Base-by-base conservation (phyloP, 2,797 vertebrate genomes). In the Amphiprion clarkii region DNA sequence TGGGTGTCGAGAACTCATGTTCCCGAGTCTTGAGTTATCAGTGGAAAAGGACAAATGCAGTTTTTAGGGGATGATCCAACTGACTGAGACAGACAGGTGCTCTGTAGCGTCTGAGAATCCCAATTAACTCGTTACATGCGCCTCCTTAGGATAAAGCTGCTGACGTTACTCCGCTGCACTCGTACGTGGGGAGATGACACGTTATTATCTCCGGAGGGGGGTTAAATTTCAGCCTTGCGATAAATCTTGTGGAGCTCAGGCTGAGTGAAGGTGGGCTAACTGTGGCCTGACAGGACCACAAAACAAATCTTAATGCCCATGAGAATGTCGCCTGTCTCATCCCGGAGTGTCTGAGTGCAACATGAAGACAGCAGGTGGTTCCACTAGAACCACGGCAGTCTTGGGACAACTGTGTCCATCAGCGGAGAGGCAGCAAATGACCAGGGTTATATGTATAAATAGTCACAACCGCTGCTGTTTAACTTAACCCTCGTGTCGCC, bases 331-430 rank as follows among this genome's bases (percentile, higher is more conserved):
- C 4, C 63, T 39, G 83, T 68, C 52, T 78, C 67, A 46, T 78
- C 70, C 58, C 62, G 52, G 33, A 64, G 81, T 23, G 54, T 61
- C 82, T 71, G 59, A 46, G 70, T 40, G 61, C 81, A 76, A 87
- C 89, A 90, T 82, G 85, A 86, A 74, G 75, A 82, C 85, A 83
- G 87, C 94, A 94, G 94, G 84, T 94, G 90, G 87, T 76, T 80
- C 78, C 81, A 70, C 81, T 87, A 81, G 88, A 84, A 89, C 82
- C 76, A 58, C 78, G 70, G 78, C 85, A 49, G 80, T 85, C 74
- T 69, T 63, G 85, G 53, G 88, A 94, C 95, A 95, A 94, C 92
- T 94, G 93, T 91, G 92, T 92, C 87, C 56, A 90, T 90, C 89
- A 88, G 63, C 68, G 76, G 67, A 80, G 81, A 75, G 72, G 60